phyloP scores from a whole-genome alignment of 64 coral and sea anemone species.

The Montipora efflorescens region DNA sequence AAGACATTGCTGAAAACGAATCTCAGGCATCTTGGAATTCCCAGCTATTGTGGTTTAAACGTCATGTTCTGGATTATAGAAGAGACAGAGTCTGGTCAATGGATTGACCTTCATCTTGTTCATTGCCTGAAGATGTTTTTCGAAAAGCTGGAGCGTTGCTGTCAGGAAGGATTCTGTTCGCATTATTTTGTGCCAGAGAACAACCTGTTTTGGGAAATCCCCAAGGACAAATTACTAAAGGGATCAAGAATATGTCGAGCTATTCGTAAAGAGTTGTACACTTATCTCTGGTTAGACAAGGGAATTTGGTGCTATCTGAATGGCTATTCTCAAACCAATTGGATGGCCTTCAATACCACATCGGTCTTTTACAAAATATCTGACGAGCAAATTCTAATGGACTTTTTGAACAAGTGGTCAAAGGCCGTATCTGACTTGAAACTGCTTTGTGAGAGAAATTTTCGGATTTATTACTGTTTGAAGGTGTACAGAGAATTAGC shows the following conservation, averaged over 20 bases:
- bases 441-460: constrained; percentile 9
- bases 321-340: background rate
- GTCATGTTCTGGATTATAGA: constrained; percentile 12
- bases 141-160: constrained; percentile 14
- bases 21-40: background rate
- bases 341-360: background rate
- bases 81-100: background rate
- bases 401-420: background rate
- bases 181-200: constrained; percentile 25
- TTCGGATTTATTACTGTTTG: constrained; percentile 19
- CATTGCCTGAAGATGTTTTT: constrained; percentile 7
- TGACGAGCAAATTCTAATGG: constrained; percentile 2
- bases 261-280: constrained; percentile 7
- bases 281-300: background rate
- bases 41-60: constrained; percentile 19
- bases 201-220: background rate
- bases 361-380: constrained; percentile 1
- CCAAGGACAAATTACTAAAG: constrained; percentile 1
- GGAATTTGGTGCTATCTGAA: constrained; percentile 21
- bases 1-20: constrained; percentile 19
- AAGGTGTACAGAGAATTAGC: constrained; percentile 23
- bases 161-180: constrained; percentile 12
- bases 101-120: constrained; percentile 15
- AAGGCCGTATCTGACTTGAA: background rate
- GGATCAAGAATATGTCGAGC: background rate